phyloP scores from a whole-genome alignment of 1,140 invertebrate species.

The Drosophila ironensis region DNA sequence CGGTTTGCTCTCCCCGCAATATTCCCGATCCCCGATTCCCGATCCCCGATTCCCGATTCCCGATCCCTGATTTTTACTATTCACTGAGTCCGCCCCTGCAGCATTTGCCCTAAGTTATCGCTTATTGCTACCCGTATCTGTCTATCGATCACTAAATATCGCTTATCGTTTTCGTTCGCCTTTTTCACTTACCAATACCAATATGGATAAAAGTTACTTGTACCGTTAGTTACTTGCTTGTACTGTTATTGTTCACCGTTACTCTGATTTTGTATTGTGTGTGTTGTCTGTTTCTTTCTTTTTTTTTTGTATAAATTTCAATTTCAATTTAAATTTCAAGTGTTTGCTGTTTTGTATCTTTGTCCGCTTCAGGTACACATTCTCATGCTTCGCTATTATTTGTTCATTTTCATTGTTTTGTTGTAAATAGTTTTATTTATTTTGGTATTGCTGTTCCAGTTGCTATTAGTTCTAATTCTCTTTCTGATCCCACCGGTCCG shows the following conservation, averaged over 20 bases:
- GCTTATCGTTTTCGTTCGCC: constrained; percentile 20
- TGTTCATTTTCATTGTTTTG: too few species aligned
- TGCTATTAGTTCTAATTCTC: constrained; percentile 10
- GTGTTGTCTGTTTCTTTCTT: neutral
- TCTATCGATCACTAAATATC: constrained; percentile 30
- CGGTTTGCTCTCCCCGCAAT: neutral
- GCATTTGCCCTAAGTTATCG: constrained; percentile 23
- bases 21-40: neutral
- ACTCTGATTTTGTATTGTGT: constrained; percentile 4
- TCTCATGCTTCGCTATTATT: neutral
- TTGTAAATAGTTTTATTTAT: neutral
- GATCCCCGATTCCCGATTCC: neutral
- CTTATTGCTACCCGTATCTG: constrained; percentile 22
- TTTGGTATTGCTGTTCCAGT: constrained; percentile 13
- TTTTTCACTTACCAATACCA: constrained; percentile 14
- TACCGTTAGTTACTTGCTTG: constrained; percentile 39
- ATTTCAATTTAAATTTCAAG: too few species aligned
- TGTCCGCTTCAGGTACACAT: neutral
- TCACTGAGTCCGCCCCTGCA: too few species aligned
- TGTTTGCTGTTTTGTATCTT: neutral
- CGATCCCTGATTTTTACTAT: constrained; percentile 10
- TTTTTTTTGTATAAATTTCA: neutral
- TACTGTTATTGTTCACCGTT: constrained; percentile 36
- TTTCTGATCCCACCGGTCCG: neutral
- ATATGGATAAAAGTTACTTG: constrained; percentile 32